Evolutionary conservation across 2,797 vertebrate species (phyloP).

Genomic region (Ambastaia sidthimunki): DNA sequence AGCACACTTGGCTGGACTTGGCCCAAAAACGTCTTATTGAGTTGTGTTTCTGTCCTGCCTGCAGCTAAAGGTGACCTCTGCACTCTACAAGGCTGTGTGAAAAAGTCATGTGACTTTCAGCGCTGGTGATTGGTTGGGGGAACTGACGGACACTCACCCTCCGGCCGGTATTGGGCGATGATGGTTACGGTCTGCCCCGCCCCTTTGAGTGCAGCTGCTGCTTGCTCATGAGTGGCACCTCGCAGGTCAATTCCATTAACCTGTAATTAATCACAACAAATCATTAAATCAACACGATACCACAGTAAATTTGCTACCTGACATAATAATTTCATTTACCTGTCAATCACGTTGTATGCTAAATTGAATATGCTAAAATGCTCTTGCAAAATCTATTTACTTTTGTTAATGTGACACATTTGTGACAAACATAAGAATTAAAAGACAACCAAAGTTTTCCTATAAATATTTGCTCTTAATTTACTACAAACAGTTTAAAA

Average conservation of each 20-base stretch:
- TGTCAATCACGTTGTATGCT: too few relatives aligned
- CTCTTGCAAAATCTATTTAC: too few relatives aligned
- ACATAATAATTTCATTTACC: background rate
- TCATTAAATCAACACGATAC: background rate
- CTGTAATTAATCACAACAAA: constrained; percentile 68
- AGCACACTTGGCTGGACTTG: background rate
- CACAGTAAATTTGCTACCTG: background rate
- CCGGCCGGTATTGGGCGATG: constrained; percentile 94
- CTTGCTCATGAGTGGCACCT: constrained; percentile 94
- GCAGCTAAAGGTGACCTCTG: constrained; percentile 46
- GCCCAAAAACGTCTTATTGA: constrained; percentile 46
- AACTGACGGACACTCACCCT: constrained; percentile 82
- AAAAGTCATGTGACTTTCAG: constrained; percentile 24
- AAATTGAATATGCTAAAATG: too few relatives aligned
- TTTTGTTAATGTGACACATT: too few relatives aligned
- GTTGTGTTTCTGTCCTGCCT: constrained; percentile 36
- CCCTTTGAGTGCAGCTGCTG: constrained; percentile 92
- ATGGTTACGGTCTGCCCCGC: constrained; percentile 96
- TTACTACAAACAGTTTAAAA: too few relatives aligned
- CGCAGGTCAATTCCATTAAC: constrained; percentile 94
- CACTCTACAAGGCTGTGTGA: constrained; percentile 21
- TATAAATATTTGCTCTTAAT: too few relatives aligned
- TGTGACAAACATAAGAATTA: too few relatives aligned
- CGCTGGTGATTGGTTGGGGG: constrained; percentile 12
- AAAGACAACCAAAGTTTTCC: too few relatives aligned